Conservation (phyloP, 2,797 vertebrate genomes). For the Ctenosaura bakeri region DNA sequence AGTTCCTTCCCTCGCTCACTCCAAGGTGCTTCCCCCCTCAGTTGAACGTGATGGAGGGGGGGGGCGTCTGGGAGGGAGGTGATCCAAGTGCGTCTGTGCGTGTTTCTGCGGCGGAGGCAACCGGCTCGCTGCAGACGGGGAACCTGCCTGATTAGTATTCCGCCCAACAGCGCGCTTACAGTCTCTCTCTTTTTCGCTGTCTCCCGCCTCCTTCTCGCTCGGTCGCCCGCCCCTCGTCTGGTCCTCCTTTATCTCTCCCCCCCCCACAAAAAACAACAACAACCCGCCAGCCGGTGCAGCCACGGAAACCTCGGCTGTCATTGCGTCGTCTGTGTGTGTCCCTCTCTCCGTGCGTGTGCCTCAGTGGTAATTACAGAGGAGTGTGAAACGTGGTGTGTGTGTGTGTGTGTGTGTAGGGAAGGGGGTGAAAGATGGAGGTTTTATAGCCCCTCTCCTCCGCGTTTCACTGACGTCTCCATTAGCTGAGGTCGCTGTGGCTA, state of each 20-base stretch:
- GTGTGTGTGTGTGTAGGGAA: background rate
- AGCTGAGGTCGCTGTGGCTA: background rate
- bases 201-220: slow-evolving; percentile 23
- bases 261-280: background rate
- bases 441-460: background rate
- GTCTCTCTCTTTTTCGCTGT: background rate
- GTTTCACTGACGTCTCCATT: background rate
- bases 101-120: slow-evolving; percentile 52
- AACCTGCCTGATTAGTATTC: slow-evolving; percentile 70
- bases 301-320: slow-evolving; percentile 37
- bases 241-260: background rate
- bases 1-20: background rate
- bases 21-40: background rate
- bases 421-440: background rate
- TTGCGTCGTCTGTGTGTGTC: no score
- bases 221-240: background rate
- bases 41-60: background rate
- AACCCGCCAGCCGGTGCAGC: background rate
- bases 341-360: background rate
- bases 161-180: slow-evolving; percentile 55
- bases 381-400: background rate
- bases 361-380: accelerated
- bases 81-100: background rate
- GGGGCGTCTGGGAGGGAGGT: no score
- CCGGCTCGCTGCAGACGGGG: slow-evolving; percentile 59